Evolutionary conservation across 1,140 invertebrate genomes (phyloP).

Genomic region (Procambarus clarkii): DNA sequence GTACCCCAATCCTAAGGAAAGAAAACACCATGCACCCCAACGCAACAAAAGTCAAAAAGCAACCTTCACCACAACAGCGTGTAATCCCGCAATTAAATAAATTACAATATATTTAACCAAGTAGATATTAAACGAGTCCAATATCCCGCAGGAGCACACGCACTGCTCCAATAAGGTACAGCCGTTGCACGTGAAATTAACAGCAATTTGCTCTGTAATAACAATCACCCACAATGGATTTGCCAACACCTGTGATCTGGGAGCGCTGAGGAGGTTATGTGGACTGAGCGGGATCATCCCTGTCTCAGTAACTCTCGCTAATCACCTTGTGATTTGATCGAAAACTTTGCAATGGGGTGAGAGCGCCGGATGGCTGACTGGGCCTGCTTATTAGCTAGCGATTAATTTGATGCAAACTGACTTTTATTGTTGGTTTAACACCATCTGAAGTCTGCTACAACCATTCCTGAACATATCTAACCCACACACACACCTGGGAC

Average conservation of each 20-base stretch:
- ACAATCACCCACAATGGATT: neutral
- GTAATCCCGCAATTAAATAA: neutral
- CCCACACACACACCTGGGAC: too few relatives aligned
- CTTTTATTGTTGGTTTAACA: too few relatives aligned
- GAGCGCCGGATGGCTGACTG: too few relatives aligned
- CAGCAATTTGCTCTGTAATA: neutral
- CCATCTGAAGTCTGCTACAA: too few relatives aligned
- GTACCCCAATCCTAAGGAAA: too few relatives aligned
- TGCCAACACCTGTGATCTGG: conserved; percentile 7
- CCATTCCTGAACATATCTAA: too few relatives aligned
- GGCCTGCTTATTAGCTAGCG: too few relatives aligned
- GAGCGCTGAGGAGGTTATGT: neutral
- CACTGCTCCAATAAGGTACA: neutral
- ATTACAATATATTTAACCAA: neutral
- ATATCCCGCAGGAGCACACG: neutral
- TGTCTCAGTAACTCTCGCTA: neutral
- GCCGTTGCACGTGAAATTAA: neutral
- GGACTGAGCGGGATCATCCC: neutral
- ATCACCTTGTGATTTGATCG: neutral
- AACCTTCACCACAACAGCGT: neutral
- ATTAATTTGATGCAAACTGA: too few relatives aligned
- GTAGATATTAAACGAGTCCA: neutral
- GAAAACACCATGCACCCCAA: too few relatives aligned
- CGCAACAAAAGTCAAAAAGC: too few relatives aligned
- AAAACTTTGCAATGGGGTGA: neutral